A percentile compares a stretch with the other conserved stretches of the same genome.
These are phyloP conservation scores for Gymnorhina tibicen DNA, from an alignment of 2,113 vertebrate genomes.

Conservation along the genomic window DNA sequence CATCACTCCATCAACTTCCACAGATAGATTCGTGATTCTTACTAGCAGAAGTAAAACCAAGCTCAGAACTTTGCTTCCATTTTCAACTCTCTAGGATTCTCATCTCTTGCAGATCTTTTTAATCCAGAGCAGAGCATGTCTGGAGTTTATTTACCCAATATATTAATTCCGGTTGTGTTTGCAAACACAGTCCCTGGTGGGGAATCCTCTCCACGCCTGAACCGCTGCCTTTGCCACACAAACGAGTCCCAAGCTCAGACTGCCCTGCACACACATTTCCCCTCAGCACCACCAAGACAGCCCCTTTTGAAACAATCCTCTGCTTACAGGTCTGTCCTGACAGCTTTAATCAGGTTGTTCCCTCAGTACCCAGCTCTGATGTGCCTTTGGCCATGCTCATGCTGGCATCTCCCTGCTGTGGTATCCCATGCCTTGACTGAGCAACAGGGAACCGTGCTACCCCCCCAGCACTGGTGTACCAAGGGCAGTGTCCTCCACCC, in stretches of 20 bases:
- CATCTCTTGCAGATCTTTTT: background rate
- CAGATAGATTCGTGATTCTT: background rate
- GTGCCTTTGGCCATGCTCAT: background rate
- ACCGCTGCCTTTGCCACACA: accelerated
- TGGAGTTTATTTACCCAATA: background rate
- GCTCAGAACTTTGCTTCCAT: background rate
- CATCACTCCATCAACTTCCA: background rate
- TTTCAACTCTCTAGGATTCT: background rate
- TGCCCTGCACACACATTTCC: background rate
- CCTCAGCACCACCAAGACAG: background rate
- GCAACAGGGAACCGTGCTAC: background rate
- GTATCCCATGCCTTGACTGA: background rate
- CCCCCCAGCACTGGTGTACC: too few species aligned
- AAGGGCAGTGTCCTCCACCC: background rate
- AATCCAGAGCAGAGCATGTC: background rate
- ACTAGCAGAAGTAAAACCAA: background rate
- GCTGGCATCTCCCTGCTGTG: background rate
- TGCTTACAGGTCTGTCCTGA: background rate
- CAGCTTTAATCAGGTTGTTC: background rate
- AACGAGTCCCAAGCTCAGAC: background rate
- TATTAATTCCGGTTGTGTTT: background rate
- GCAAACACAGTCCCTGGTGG: background rate
- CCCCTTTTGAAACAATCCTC: background rate
- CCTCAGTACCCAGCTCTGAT: background rate
- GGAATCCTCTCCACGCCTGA: background rate